Evolutionary conservation across 2,888 invertebrate species (phyloP).

Genomic region (Pammene fasciana): DNA sequence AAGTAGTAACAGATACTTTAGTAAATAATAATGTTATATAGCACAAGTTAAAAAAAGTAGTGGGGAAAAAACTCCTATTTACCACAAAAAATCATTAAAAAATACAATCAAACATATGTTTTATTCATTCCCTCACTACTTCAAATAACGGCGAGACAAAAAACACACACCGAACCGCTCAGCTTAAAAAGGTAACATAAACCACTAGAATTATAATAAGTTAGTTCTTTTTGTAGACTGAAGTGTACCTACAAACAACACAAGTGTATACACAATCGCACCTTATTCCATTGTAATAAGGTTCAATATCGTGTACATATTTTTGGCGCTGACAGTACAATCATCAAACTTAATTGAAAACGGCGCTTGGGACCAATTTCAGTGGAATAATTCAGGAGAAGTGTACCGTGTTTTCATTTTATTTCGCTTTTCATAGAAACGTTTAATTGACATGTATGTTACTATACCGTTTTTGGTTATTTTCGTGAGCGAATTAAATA

Average conservation of each 20-base stretch:
- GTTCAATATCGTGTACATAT: too few relatives aligned
- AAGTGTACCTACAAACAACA: too few relatives aligned
- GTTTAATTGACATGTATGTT: not conserved
- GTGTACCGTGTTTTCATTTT: slow-evolving; percentile 23
- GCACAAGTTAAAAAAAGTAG: too few relatives aligned
- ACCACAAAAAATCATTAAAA: too few relatives aligned
- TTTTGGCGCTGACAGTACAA: not conserved
- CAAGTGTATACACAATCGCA: too few relatives aligned
- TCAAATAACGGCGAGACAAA: slow-evolving; percentile 6
- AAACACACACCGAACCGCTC: not conserved
- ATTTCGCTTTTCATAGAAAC: not conserved
- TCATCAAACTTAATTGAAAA: slow-evolving; percentile 35
- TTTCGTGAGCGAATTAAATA: not conserved
- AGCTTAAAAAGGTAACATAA: not conserved
- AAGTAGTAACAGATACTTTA: too few relatives aligned
- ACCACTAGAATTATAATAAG: not conserved
- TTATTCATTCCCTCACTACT: not conserved
- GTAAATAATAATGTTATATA: too few relatives aligned
- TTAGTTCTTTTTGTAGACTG: not conserved
- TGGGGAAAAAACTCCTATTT: too few relatives aligned
- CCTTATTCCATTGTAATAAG: too few relatives aligned
- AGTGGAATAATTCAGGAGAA: slow-evolving; percentile 31
- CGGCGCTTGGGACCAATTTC: slow-evolving; percentile 22
- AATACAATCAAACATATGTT: not conserved
- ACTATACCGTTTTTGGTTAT: not conserved